Percentiles rank a stretch among this genome's conserved stretches.
Evolutionary conservation across 2,113 vertebrate genomes (phyloP).

Genomic region (Eira barbara): DNA sequence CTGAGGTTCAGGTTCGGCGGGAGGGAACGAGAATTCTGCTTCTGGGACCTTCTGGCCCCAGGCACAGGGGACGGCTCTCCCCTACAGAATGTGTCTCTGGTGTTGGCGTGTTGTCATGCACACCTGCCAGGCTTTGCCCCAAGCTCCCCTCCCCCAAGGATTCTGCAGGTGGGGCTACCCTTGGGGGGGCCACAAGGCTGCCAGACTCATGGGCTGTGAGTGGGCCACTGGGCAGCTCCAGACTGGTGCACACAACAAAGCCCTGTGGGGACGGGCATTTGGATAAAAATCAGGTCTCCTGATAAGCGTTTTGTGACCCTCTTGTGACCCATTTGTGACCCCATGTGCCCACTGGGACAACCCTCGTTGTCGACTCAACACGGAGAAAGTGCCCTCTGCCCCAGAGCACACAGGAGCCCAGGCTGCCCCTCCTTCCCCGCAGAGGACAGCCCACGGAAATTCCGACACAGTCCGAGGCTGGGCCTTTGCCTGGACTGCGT

Average conservation of each 20-base stretch:
- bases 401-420: background rate
- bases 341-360: background rate
- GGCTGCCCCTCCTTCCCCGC: background rate
- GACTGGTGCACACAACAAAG: background rate
- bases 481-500: background rate
- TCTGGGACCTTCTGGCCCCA: background rate
- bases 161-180: background rate
- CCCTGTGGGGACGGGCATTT: too few species aligned
- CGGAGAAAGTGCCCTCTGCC: background rate
- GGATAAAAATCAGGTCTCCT: background rate
- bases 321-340: background rate
- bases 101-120: background rate
- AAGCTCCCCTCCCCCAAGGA: background rate
- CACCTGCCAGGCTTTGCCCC: background rate
- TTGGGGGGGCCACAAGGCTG: background rate
- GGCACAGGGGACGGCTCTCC: background rate
- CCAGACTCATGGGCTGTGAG: background rate
- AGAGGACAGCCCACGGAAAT: background rate
- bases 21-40: background rate
- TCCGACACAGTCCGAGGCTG: background rate
- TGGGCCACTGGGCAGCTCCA: background rate
- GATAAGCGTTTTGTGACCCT: background rate
- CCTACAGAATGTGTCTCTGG: rapidly evolving
- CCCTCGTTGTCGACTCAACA: background rate
- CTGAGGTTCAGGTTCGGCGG: background rate